A percentile compares a stretch with the other conserved stretches of the same genome.
phyloP scores from a whole-genome alignment of 2,797 vertebrate genomes.

The Tympanoctomys barrerae region DNA sequence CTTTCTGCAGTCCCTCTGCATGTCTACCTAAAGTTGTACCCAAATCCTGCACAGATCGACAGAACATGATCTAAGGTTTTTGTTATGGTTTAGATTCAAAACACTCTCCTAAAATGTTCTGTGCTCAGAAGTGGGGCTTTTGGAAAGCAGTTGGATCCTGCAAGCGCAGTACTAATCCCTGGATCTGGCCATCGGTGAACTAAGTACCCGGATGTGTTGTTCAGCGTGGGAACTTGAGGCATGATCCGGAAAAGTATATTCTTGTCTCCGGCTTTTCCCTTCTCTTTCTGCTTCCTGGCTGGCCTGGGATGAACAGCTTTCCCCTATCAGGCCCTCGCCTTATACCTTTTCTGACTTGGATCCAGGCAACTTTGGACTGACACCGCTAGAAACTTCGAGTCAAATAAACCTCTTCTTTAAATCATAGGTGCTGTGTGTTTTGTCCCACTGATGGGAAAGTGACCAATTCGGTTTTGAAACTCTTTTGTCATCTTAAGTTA shows the following conservation, averaged over 20 bases:
- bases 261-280: background rate
- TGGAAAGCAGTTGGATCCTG: background rate
- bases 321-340: background rate
- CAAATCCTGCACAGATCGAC: background rate
- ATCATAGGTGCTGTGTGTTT: background rate
- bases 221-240: background rate
- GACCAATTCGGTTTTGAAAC: background rate
- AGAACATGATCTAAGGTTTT: background rate
- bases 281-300: background rate
- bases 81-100: background rate
- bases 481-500: background rate
- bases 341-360: background rate
- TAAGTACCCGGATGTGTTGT: background rate
- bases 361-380: background rate
- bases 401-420: background rate
- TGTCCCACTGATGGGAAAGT: background rate
- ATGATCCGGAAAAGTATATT: background rate
- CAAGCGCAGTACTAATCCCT: background rate
- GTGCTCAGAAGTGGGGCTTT: background rate
- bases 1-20: background rate
- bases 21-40: background rate
- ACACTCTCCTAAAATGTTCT: background rate
- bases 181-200: background rate
- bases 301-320: background rate
- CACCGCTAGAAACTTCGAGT: background rate